These are phyloP conservation scores for Shinisaurus crocodilurus DNA, from an alignment of 2,113 vertebrate genomes.

Conservation along the genomic window DNA sequence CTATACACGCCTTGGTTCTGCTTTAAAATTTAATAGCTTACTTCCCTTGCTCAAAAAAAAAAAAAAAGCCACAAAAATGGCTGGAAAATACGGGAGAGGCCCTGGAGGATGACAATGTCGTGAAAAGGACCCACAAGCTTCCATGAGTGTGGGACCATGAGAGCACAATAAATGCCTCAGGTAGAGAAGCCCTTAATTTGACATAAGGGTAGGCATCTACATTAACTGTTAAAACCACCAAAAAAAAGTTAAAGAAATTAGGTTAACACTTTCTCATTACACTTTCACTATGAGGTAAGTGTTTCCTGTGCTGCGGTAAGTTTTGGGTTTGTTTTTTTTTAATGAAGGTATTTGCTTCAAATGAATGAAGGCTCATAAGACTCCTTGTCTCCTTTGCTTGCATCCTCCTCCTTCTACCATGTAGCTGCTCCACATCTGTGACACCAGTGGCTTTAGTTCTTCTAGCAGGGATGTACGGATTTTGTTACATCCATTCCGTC, in stretches of 20 bases:
- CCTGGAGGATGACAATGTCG: no score
- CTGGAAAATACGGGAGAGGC: no score
- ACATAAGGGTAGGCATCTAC: background rate
- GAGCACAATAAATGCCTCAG: no score
- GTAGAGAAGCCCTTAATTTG: no score
- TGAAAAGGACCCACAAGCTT: no score
- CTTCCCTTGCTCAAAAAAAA: no score
- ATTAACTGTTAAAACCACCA: conserved; percentile 26
- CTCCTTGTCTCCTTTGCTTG: background rate
- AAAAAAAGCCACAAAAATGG: no score
- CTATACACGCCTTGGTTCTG: no score
- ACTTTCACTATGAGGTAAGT: conserved; percentile 27
- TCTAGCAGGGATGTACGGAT: no score
- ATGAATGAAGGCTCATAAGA: background rate
- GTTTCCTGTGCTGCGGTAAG: conserved; percentile 27
- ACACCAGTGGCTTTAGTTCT: background rate
- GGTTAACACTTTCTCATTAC: conserved; percentile 28
- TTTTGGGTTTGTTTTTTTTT: background rate
- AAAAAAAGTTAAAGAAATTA: background rate
- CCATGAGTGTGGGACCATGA: no score
- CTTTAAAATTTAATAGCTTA: no score
- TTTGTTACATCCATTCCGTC: no score
- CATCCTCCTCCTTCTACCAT: background rate
- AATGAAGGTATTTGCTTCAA: background rate
- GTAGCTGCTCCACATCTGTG: background rate